These are phyloP conservation scores for Lontra canadensis DNA, from an alignment of 2,113 vertebrate genomes.

Conservation along the genomic window DNA sequence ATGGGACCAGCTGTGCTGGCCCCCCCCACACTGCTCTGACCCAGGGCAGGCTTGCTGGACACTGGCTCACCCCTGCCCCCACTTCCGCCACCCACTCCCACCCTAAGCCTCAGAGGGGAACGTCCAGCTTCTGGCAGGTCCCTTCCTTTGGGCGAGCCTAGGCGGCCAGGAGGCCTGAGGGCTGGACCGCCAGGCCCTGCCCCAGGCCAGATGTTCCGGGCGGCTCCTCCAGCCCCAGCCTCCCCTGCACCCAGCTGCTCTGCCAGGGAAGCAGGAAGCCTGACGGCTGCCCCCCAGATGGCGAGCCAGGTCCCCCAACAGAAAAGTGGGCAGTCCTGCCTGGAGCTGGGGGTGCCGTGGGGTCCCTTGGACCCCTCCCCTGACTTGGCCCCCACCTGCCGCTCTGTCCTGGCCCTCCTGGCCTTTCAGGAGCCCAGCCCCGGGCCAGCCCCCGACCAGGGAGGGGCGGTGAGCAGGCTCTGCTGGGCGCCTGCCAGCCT, in stretches of 20 bases:
- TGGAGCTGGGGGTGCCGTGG: neutral
- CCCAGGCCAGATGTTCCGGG: slow-evolving; percentile 58
- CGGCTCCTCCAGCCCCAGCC: neutral
- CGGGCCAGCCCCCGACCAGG: accelerated
- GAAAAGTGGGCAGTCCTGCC: neutral
- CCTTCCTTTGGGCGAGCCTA: neutral
- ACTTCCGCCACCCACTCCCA: neutral
- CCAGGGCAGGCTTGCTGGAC: neutral
- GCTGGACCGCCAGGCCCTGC: neutral
- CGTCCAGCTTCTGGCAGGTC: neutral
- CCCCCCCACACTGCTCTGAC: neutral
- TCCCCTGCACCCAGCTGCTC: slow-evolving; percentile 20
- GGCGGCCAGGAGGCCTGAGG: neutral
- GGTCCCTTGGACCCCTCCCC: neutral
- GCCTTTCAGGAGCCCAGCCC: accelerated
- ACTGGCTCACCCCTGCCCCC: neutral
- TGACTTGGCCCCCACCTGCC: neutral
- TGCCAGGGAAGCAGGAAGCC: slow-evolving; percentile 37
- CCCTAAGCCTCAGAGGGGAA: neutral
- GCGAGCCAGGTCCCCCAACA: neutral
- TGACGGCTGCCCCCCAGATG: neutral
- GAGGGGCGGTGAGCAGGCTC: accelerated
- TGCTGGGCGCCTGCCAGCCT: neutral
- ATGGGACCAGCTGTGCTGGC: slow-evolving; percentile 55
- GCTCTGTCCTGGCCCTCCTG: neutral